These are phyloP conservation scores for Hydrozoanthus gracilis DNA, from an alignment of 92 coral and sea anemone species.

Conservation along the genomic window DNA sequence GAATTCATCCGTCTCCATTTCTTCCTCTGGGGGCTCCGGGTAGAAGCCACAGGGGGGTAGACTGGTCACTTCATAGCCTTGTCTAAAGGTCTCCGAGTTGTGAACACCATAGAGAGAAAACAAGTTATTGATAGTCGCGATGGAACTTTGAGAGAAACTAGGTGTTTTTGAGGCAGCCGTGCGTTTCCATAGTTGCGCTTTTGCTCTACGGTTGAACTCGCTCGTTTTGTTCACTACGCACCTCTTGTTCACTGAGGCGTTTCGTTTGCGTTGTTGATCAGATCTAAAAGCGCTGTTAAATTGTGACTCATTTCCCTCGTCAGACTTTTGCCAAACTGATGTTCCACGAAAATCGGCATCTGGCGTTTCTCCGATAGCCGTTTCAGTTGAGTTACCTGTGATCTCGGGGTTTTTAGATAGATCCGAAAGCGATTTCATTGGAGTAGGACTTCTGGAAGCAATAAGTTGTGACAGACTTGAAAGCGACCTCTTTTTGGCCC, in stretches of 20 bases:
- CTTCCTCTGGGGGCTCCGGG: constrained; percentile 67
- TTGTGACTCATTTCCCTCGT: not conserved
- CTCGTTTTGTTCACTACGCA: not conserved
- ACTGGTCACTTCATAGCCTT: constrained; percentile 69
- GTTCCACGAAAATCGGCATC: not conserved
- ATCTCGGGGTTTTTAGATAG: not conserved
- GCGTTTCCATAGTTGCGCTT: constrained; percentile 29
- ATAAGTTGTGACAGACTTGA: constrained; percentile 64
- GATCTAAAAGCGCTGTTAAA: not conserved
- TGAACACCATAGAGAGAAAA: constrained; percentile 76
- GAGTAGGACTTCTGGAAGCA: constrained; percentile 61
- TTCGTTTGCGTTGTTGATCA: constrained; percentile 9
- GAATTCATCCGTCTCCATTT: constrained; percentile 32
- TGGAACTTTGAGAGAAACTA: not conserved
- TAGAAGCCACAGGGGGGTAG: constrained; percentile 87
- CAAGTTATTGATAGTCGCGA: constrained; percentile 35
- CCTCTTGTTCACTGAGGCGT: constrained; percentile 19
- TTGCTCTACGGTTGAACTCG: not conserved
- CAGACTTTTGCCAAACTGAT: not conserved
- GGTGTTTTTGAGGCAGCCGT: not conserved
- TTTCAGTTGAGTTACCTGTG: not conserved
- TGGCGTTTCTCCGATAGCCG: not conserved
- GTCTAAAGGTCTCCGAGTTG: constrained; percentile 66
- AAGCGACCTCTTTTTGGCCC: constrained; percentile 74
- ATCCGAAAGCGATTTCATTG: constrained; percentile 19